Conservation (phyloP, 2,797 vertebrate genomes). For the Helarctos malayanus region DNA sequence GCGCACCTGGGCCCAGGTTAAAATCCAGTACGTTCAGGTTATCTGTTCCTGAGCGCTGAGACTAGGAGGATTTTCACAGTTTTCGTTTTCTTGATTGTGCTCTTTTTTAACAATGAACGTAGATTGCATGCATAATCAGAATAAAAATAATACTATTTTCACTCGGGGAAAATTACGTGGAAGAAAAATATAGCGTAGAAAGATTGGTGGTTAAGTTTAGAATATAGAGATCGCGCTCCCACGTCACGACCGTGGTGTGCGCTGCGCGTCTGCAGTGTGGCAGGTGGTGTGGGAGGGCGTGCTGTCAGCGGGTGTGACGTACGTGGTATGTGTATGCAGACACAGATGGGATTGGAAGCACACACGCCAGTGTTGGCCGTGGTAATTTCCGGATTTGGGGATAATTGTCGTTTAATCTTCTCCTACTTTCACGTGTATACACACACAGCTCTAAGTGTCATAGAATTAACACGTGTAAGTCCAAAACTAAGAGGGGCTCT, state of each 20-base stretch:
- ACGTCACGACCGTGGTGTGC: accelerated
- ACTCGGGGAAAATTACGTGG: too few species aligned
- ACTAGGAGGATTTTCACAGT: too few species aligned
- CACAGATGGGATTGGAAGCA: not conserved
- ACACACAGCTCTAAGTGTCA: too few species aligned
- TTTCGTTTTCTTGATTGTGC: not conserved
- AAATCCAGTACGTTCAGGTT: accelerated
- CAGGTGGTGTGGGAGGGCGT: too few species aligned
- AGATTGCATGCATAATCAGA: accelerated
- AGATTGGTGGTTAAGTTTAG: accelerated
- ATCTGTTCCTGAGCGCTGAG: accelerated
- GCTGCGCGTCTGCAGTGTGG: too few species aligned
- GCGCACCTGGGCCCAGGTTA: accelerated
- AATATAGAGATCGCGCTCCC: accelerated
- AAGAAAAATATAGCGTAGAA: not conserved
- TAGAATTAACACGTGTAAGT: not conserved
- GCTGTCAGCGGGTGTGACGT: not conserved
- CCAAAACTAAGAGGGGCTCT: not conserved
- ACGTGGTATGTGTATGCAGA: accelerated
- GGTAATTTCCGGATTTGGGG: accelerated
- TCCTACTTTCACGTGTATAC: not conserved
- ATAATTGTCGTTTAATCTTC: accelerated
- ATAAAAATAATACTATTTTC: not conserved
- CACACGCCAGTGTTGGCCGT: accelerated
- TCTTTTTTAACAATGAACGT: too few species aligned